Conservation (phyloP, 2,113 vertebrate genomes). For the Corvus hawaiiensis region DNA sequence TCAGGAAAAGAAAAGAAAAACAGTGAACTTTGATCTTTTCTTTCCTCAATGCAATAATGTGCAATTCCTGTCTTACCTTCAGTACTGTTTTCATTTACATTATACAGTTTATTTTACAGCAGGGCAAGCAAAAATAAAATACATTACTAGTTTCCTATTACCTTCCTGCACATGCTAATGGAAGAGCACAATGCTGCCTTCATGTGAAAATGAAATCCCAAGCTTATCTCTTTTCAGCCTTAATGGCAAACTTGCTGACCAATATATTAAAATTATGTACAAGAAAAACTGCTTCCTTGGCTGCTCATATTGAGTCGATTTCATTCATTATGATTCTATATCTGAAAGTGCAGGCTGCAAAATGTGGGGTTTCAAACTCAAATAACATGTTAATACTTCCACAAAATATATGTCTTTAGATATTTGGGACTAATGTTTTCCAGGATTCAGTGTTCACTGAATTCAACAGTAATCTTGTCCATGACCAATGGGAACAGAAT, state of each 20-base stretch:
- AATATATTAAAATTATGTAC: not conserved
- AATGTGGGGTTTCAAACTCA: not conserved
- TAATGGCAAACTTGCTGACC: slow-evolving; percentile 20
- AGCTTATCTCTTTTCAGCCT: not conserved
- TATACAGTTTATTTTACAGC: slow-evolving; percentile 35
- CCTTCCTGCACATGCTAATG: not conserved
- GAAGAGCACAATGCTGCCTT: not conserved
- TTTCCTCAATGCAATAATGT: not conserved
- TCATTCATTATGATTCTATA: not conserved
- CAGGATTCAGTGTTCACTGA: not conserved
- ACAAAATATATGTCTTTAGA: not conserved
- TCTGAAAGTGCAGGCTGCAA: not conserved
- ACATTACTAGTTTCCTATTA: slow-evolving; percentile 16
- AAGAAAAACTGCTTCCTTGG: not conserved
- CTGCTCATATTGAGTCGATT: not conserved
- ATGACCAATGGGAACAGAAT: not conserved
- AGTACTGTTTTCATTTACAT: slow-evolving; percentile 8
- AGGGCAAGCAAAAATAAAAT: slow-evolving; percentile 15
- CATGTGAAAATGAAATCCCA: not conserved
- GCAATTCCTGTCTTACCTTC: not conserved
- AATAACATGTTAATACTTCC: not conserved
- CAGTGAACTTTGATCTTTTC: not conserved
- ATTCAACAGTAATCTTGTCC: not conserved
- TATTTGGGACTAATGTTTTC: not conserved
- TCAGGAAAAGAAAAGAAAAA: not conserved